Evolutionary conservation across 2,888 invertebrate genomes (phyloP).

Genomic region (Metallyticus violacea): DNA sequence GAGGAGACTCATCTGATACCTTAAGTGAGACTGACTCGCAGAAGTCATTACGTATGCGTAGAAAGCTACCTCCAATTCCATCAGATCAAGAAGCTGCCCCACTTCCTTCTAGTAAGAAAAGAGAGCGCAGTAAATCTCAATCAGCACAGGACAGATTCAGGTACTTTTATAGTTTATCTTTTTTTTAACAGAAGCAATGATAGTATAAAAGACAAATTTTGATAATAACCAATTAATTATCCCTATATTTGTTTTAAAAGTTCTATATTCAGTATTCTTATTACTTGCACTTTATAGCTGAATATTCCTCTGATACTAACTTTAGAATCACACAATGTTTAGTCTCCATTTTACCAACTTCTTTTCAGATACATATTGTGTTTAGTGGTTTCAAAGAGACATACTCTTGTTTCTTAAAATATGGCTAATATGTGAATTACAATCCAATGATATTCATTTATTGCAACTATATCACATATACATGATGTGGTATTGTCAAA

Average conservation of each 20-base stretch:
- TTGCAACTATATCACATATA: too few relatives aligned
- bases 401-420: too few relatives aligned
- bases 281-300: not conserved
- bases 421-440: too few relatives aligned
- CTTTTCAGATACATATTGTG: too few relatives aligned
- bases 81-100: constrained; percentile 49
- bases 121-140: constrained; percentile 42
- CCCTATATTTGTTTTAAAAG: not conserved
- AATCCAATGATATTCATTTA: too few relatives aligned
- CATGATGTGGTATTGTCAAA: too few relatives aligned
- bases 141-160: constrained; percentile 42
- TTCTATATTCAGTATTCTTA: not conserved
- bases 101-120: constrained; percentile 44
- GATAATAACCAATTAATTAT: too few relatives aligned
- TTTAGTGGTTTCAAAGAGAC: too few relatives aligned
- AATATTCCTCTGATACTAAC: not conserved
- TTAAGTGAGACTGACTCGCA: constrained; percentile 51
- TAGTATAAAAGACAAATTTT: not conserved
- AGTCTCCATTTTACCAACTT: too few relatives aligned
- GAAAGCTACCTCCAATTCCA: constrained; percentile 50
- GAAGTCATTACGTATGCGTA: constrained; percentile 48
- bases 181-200: not conserved
- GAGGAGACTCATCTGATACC: constrained; percentile 49
- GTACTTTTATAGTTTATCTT: constrained; percentile 29
- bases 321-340: too few relatives aligned